phyloP scores from a whole-genome alignment of 2,113 vertebrate species.

The Elgaria multicarinata region DNA sequence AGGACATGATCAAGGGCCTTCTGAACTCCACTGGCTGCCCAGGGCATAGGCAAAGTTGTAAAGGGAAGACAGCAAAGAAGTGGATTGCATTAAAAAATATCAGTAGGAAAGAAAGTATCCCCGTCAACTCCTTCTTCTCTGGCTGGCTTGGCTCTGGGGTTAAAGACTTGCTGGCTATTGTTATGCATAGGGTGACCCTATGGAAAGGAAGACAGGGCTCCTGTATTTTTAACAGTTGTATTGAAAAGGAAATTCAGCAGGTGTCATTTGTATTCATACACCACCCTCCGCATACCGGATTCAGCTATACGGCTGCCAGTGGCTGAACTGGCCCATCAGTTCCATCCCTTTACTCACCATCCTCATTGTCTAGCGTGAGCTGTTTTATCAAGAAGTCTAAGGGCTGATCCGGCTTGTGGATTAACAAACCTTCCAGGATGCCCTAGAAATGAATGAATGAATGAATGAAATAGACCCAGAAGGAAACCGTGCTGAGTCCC shows the following conservation, averaged over 20 bases:
- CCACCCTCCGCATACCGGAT: background rate
- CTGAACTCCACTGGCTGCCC: background rate
- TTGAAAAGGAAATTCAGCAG: too few relatives aligned
- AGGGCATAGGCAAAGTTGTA: background rate
- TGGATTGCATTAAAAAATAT: background rate
- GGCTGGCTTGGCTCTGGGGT: too few relatives aligned
- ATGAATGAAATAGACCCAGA: conserved; percentile 26
- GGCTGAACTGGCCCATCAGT: background rate
- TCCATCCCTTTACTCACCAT: conserved; percentile 72
- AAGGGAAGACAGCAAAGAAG: background rate
- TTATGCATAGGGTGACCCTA: too few relatives aligned
- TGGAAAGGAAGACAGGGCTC: too few relatives aligned
- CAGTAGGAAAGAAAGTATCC: background rate
- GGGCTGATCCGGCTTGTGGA: conserved; percentile 86
- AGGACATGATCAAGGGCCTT: background rate
- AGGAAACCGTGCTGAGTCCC: background rate
- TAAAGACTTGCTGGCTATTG: too few relatives aligned
- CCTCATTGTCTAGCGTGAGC: conserved; percentile 76
- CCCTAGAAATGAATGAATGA: conserved; percentile 75
- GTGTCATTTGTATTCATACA: too few relatives aligned
- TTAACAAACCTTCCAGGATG: conserved; percentile 85
- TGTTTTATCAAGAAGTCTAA: conserved; percentile 84
- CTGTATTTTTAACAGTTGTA: too few relatives aligned
- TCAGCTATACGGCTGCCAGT: too few relatives aligned
- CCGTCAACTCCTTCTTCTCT: too few relatives aligned